Percentiles rank a stretch among this genome's conserved stretches.
These are phyloP conservation scores for Porites australiensis DNA, from an alignment of 64 coral and sea anemone species.

Conservation along the genomic window DNA sequence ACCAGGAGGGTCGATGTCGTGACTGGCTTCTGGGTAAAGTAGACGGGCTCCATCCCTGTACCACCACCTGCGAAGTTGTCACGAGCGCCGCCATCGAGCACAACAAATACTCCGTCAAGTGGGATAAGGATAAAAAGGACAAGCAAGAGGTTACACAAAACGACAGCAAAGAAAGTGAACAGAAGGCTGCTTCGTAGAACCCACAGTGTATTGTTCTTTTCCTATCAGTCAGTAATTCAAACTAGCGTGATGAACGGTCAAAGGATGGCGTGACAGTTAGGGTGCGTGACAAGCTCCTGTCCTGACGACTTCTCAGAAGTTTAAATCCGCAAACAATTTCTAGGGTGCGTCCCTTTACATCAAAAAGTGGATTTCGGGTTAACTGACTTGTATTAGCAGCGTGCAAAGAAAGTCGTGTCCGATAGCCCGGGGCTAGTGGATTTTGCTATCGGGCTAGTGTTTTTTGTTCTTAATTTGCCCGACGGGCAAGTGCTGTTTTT, in stretches of 20 bases:
- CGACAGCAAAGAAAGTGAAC: background rate
- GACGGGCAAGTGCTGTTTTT: too few species aligned
- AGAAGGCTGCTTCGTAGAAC: slow-evolving; percentile 5
- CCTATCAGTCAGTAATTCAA: background rate
- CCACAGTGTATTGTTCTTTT: background rate
- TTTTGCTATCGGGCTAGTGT: too few species aligned
- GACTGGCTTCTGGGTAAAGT: slow-evolving; percentile 90
- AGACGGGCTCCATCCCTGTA: slow-evolving; percentile 87
- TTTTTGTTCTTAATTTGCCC: too few species aligned
- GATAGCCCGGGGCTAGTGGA: too few species aligned
- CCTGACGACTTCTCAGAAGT: too few species aligned
- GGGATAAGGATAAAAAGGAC: slow-evolving; percentile 15
- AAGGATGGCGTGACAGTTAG: background rate
- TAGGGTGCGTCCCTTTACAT: too few species aligned
- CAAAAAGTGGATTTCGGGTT: too few species aligned
- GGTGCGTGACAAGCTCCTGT: background rate
- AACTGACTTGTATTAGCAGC: too few species aligned
- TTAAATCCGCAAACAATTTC: too few species aligned
- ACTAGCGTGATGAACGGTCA: background rate
- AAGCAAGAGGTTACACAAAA: background rate
- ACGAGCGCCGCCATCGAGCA: slow-evolving; percentile 71
- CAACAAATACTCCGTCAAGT: slow-evolving; percentile 93
- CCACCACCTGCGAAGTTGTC: slow-evolving; percentile 68
- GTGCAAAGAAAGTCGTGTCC: too few species aligned
- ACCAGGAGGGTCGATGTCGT: slow-evolving; percentile 75